Conservation (phyloP, 2,113 vertebrate species). For the Blennius ocellaris region DNA sequence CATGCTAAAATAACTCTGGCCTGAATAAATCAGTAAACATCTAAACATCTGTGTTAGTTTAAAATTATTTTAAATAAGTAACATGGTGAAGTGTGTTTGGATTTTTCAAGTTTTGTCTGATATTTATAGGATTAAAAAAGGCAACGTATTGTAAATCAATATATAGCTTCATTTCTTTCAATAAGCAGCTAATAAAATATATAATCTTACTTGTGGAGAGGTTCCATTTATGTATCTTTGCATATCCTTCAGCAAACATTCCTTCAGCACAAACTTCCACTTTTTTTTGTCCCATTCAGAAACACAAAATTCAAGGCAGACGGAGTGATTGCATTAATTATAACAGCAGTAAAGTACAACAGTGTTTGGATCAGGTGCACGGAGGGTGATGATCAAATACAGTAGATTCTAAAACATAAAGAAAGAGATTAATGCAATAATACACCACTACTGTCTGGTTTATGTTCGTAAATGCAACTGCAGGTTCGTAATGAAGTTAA, state of each 20-base stretch:
- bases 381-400: conserved; percentile 29
- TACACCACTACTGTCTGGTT: neutral
- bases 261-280: conserved; percentile 36
- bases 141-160: conserved; percentile 38
- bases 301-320: conserved; percentile 36
- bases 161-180: conserved; percentile 27
- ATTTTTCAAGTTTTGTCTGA: conserved; percentile 53
- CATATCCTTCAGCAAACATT: conserved; percentile 31
- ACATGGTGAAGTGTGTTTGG: conserved; percentile 50
- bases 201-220: conserved; percentile 3
- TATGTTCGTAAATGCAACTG: neutral
- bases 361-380: conserved; percentile 3
- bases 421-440: neutral
- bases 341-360: conserved; percentile 25
- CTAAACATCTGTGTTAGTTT: conserved; percentile 58
- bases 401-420: conserved; percentile 4
- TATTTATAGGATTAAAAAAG: conserved; percentile 21
- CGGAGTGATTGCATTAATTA: conserved; percentile 47
- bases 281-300: conserved; percentile 31
- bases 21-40: conserved; percentile 37
- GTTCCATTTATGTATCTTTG: conserved; percentile 20
- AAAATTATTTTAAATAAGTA: conserved; percentile 48
- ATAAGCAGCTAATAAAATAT: conserved; percentile 46
- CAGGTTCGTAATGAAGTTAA: neutral
- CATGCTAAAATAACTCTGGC: conserved; percentile 39